Base-by-base conservation (phyloP, 35 echinoderm and acorn worm species). In the Holothuria glaberrima region DNA sequence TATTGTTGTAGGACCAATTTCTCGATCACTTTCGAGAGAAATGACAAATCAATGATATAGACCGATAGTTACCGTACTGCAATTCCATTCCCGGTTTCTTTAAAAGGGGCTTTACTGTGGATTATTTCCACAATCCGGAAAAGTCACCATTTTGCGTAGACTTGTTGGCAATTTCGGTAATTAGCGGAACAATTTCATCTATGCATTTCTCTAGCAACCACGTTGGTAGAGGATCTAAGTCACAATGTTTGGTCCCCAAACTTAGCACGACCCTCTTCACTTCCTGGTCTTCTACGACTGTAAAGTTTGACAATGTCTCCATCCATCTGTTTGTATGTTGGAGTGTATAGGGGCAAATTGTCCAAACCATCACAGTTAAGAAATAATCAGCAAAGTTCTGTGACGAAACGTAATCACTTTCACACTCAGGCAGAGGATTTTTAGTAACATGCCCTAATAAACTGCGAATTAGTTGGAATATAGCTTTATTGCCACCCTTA, bases 1-100 rank as follows among this genome's bases (percentile, higher is more conserved):
- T 52, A 28, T 32, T 83, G 80, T 48, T 24, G 38, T 21, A 83
- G 27, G 50, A 59, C 56, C 0, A 87, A 24, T 25, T 63, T 59
- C 54, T 87, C 62, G 22, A 87, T 34, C 9, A 87, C 22, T 68
- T 87, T 87, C 0, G 84, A 87, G 28, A 68, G 28, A 46, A 87
- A 67, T 31, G n/a, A 14, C 30, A 87, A 67, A 63, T 87, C 32
- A 65, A 9, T 87, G 60, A 87, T 27, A n/a, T n/a, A 22, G 84
- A 59, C 6, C 84, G 56, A 34, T 87, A 87, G 54, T 87, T 87
- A 35, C 35, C 0, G 21, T 52, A 63, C 22, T 30, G 9, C 18
- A 63, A 29, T 22, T 63, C 84, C 27, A 18, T 33, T 35, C 31
- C 74, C 12, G 22, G 74, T 78, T 78, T 45, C 74, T 78, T 78